These are phyloP conservation scores for Sphecodes monilicornis DNA, from an alignment of 2,888 invertebrate genomes.

Conservation along the genomic window DNA sequence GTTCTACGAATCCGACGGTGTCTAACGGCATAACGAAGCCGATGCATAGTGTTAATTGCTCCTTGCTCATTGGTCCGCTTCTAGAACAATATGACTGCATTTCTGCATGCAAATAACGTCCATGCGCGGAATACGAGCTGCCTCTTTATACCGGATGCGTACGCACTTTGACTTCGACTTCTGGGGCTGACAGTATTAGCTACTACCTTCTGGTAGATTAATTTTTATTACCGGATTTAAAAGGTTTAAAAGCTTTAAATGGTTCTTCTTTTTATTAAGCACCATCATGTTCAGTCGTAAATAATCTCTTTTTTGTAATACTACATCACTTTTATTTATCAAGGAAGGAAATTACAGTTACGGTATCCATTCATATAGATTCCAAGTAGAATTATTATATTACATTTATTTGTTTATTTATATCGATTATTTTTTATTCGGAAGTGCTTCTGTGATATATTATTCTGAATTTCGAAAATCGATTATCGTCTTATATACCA, in stretches of 20 bases:
- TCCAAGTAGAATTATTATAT: no score
- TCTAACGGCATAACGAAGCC: neutral
- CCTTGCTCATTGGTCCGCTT: neutral
- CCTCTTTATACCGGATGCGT: neutral
- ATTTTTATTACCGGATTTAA: neutral
- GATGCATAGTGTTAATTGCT: slow-evolving; percentile 11
- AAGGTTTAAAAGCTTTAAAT: neutral
- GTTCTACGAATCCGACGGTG: neutral
- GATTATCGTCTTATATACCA: neutral
- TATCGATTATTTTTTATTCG: neutral
- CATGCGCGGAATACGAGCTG: neutral
- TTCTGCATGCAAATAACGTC: neutral
- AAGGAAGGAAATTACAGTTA: no score
- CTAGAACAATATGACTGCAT: slow-evolving; percentile 6
- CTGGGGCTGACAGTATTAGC: neutral
- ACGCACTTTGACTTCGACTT: neutral
- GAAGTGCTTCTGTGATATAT: neutral
- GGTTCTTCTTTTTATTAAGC: no score
- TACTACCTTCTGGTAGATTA: neutral
- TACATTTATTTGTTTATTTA: no score
- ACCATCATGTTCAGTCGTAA: no score
- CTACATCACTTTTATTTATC: no score
- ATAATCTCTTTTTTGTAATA: no score
- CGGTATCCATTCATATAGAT: no score
- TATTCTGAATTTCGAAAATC: neutral